These are phyloP conservation scores for Drosophila melanica DNA, from an alignment of 1,140 invertebrate species.

Conservation along the genomic window DNA sequence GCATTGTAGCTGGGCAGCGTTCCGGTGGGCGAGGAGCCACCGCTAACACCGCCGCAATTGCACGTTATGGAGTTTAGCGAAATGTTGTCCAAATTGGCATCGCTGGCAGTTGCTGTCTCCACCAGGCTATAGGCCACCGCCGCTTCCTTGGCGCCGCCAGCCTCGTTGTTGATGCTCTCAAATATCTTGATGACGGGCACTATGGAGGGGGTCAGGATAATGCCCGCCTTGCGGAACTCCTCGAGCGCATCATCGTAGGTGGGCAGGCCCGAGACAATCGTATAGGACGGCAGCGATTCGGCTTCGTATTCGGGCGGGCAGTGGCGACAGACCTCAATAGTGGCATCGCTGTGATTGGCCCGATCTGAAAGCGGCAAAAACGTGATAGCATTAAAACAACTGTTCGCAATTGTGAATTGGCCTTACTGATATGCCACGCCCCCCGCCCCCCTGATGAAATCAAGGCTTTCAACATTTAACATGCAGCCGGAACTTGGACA, in stretches of 20 bases:
- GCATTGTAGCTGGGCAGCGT: slow-evolving; percentile 67
- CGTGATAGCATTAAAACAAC: neutral
- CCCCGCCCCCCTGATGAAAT: neutral
- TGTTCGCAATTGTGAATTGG: neutral
- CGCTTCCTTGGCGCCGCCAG: slow-evolving; percentile 47
- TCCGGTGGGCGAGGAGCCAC: slow-evolving; percentile 48
- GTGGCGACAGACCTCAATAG: slow-evolving; percentile 76
- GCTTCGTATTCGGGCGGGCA: slow-evolving; percentile 83
- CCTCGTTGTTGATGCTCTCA: slow-evolving; percentile 52
- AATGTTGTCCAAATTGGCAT: slow-evolving; percentile 55
- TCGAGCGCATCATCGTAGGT: slow-evolving; percentile 87
- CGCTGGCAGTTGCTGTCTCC: slow-evolving; percentile 48
- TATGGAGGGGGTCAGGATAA: slow-evolving; percentile 69
- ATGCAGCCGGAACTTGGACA: slow-evolving; percentile 10
- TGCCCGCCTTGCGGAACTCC: slow-evolving; percentile 84
- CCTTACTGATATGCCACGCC: neutral
- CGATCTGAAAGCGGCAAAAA: slow-evolving; percentile 63
- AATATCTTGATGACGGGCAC: slow-evolving; percentile 82
- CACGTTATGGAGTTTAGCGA: slow-evolving; percentile 61
- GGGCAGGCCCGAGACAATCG: slow-evolving; percentile 87
- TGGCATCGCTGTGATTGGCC: slow-evolving; percentile 72
- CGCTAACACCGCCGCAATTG: slow-evolving; percentile 60
- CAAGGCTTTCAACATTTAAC: neutral
- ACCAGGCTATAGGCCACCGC: slow-evolving; percentile 69
- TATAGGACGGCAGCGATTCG: slow-evolving; percentile 87